phyloP scores from a whole-genome alignment of 2,113 vertebrate species.

The Amazona guildingii region DNA sequence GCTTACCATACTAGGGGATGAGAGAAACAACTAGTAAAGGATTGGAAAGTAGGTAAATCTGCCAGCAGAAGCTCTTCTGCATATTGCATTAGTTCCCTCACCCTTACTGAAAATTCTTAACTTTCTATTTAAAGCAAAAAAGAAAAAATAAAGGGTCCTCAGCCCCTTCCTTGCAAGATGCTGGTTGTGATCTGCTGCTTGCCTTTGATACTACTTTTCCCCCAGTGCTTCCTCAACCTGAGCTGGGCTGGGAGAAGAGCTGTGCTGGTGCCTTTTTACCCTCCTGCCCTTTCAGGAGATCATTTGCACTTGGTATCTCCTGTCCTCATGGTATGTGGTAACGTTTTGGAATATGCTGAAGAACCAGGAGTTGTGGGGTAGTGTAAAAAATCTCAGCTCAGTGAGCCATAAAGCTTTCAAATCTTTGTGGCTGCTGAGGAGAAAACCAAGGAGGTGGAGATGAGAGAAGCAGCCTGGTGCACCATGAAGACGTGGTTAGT shows the following conservation, averaged over 20 bases:
- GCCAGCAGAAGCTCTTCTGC: background rate
- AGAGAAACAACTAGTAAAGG: background rate
- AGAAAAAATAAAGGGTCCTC: background rate
- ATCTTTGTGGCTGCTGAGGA: background rate
- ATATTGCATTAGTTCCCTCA: background rate
- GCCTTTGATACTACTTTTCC: background rate
- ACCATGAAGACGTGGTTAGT: background rate
- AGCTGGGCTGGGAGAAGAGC: background rate
- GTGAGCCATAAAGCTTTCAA: slow-evolving; percentile 21
- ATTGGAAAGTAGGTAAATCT: background rate
- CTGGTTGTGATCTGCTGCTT: background rate
- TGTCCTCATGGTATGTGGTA: background rate
- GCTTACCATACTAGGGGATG: background rate
- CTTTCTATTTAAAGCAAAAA: background rate
- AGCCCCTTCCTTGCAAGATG: background rate
- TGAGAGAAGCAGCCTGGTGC: background rate
- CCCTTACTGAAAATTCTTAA: background rate
- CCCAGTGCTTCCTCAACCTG: background rate
- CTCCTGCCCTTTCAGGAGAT: background rate
- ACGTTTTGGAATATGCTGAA: background rate
- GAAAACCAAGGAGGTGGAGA: slow-evolving; percentile 28
- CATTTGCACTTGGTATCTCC: background rate
- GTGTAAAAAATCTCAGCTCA: background rate
- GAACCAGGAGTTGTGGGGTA: background rate
- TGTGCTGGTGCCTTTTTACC: background rate